Conservation (phyloP, 92 coral and sea anemone species). For the Phenganax stokvisi region DNA sequence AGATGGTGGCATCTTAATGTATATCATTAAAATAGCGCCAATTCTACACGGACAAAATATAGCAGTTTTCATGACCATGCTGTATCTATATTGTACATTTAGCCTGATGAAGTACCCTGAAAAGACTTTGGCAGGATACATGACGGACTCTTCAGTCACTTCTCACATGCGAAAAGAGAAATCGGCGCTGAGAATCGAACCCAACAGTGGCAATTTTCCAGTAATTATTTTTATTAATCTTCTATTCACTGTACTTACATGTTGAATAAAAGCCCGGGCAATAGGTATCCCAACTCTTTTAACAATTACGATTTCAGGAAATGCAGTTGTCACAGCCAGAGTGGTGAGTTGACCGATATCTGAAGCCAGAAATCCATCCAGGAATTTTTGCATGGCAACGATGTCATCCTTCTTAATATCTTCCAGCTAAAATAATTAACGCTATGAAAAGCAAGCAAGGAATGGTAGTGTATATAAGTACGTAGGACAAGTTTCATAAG, state of each 20-base stretch:
- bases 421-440: conserved; percentile 53
- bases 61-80: no score
- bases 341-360: conserved; percentile 74
- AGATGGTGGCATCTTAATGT: no score
- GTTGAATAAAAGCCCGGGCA: conserved; percentile 64
- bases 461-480: neutral
- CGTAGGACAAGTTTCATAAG: neutral
- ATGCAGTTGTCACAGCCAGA: conserved; percentile 62
- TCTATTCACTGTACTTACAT: conserved; percentile 43
- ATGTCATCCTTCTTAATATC: conserved; percentile 67
- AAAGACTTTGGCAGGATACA: no score
- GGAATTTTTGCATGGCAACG: conserved; percentile 61
- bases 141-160: no score
- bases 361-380: conserved; percentile 90
- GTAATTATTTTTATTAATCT: neutral
- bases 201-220: neutral
- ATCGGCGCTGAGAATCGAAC: no score
- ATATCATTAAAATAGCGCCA: no score
- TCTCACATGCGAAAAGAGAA: no score
- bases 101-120: no score
- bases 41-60: no score
- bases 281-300: conserved; percentile 72
- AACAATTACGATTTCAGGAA: conserved; percentile 73
- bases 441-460: neutral
- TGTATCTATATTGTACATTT: no score